Conservation (phyloP, 2,113 vertebrate species). For the Balaenoptera acutorostrata region DNA sequence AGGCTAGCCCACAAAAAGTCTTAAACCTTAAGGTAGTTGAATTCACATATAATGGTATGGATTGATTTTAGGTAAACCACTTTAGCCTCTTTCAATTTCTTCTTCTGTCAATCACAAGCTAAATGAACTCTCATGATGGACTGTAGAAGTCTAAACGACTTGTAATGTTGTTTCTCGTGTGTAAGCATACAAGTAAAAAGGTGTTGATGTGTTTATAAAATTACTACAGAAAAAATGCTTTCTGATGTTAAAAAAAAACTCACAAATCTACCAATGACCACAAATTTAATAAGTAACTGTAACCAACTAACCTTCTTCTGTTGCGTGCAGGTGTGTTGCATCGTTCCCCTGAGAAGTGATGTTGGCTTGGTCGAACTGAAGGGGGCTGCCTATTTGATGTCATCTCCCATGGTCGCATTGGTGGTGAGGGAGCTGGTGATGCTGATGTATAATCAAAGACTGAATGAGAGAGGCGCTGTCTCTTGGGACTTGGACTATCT, state of each 20-base stretch:
- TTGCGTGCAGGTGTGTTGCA: conserved; percentile 95
- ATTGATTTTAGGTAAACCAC: not conserved
- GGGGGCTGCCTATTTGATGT: conserved; percentile 91
- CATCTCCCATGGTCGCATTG: conserved; percentile 98
- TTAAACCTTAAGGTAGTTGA: not conserved
- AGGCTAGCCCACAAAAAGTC: not conserved
- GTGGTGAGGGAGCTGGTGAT: conserved; percentile 93
- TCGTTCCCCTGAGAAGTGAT: conserved; percentile 94
- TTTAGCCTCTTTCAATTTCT: conserved; percentile 15
- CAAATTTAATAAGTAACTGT: not conserved
- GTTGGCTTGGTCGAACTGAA: conserved; percentile 88
- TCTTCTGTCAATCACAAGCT: not conserved
- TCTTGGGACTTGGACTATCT: conserved; percentile 96
- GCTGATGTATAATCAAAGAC: conserved; percentile 91
- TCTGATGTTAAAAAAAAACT: not conserved
- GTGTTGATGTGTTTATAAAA: conserved; percentile 3
- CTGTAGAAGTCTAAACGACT: not conserved
- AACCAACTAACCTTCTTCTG: conserved; percentile 89
- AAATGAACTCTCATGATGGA: not conserved
- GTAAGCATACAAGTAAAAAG: not conserved
- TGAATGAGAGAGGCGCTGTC: conserved; percentile 94
- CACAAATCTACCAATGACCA: not conserved
- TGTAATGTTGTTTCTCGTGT: not conserved
- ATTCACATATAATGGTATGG: not conserved
- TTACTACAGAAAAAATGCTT: not conserved